These are phyloP conservation scores for Rhinatrema bivittatum DNA, from an alignment of 2,797 vertebrate genomes.

Conservation along the genomic window DNA sequence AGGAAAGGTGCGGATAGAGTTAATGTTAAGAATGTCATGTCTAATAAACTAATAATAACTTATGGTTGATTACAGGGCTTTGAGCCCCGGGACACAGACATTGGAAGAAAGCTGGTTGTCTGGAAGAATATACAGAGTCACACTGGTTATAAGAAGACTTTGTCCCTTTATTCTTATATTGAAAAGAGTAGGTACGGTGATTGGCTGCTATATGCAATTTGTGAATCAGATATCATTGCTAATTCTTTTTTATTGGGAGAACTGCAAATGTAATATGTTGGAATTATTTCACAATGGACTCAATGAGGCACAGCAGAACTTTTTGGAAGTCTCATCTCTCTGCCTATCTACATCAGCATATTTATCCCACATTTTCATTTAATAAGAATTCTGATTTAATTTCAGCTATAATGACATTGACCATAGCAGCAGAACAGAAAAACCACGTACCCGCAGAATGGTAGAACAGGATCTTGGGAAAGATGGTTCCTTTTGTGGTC, in stretches of 20 bases:
- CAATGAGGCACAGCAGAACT: not conserved
- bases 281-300: not conserved
- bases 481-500: slow-evolving; percentile 80
- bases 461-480: slow-evolving; percentile 66
- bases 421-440: slow-evolving; percentile 33
- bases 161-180: slow-evolving; percentile 66
- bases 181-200: slow-evolving; percentile 59
- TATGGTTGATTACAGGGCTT: slow-evolving; percentile 70
- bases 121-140: slow-evolving; percentile 74
- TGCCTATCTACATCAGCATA: not conserved
- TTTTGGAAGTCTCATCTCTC: fast-evolving
- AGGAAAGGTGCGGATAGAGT: no score
- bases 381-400: slow-evolving; percentile 5
- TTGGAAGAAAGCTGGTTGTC: slow-evolving; percentile 74
- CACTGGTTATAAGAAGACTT: slow-evolving; percentile 74
- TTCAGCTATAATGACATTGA: slow-evolving; percentile 36
- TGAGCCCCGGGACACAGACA: slow-evolving; percentile 84
- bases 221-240: no score
- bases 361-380: not conserved
- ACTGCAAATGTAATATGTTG: fast-evolving
- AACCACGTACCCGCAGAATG: slow-evolving; percentile 71
- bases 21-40: no score
- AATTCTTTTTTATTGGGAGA: no score
- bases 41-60: slow-evolving; percentile 2
- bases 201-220: no score